Conservation (phyloP, 2,888 invertebrate species). For the Gisinianus flammeolus region DNA sequence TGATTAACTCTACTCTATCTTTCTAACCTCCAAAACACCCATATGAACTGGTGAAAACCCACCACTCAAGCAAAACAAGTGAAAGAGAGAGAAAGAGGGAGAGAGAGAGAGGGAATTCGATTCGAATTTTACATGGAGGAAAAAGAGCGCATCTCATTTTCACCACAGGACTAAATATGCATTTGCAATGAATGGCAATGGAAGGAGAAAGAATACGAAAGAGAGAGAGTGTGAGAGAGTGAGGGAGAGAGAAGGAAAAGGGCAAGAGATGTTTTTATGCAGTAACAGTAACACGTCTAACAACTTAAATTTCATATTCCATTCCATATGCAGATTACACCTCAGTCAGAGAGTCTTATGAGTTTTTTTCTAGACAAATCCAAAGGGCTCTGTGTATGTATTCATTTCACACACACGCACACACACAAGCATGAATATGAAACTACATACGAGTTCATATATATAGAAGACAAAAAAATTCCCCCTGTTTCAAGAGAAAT, state of each 20-base stretch:
- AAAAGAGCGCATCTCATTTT: slow-evolving; percentile 28
- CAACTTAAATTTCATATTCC: background rate
- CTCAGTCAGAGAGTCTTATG: background rate
- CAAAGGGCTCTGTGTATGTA: background rate
- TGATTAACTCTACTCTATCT: slow-evolving; percentile 43
- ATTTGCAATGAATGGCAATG: background rate
- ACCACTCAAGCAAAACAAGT: background rate
- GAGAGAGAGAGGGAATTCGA: too few relatives aligned
- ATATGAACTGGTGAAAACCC: background rate
- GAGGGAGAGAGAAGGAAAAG: background rate
- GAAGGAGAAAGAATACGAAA: slow-evolving; percentile 2
- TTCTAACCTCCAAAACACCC: slow-evolving; percentile 35
- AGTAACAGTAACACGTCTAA: background rate
- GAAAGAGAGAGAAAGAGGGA: too few relatives aligned
- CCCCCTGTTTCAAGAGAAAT: slow-evolving; percentile 38
- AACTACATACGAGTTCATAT: background rate
- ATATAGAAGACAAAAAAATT: slow-evolving; percentile 11
- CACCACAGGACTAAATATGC: slow-evolving; percentile 13
- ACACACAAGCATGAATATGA: background rate
- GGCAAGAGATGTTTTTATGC: slow-evolving; percentile 3
- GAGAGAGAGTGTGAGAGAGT: background rate
- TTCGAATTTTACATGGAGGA: background rate
- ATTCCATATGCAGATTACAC: slow-evolving; percentile 11
- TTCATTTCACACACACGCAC: background rate
- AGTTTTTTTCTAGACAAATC: background rate